Percentiles rank a stretch among this genome's conserved stretches.
These are phyloP conservation scores for Parascotia fuliginaria DNA, from an alignment of 2,888 invertebrate genomes.

Conservation along the genomic window DNA sequence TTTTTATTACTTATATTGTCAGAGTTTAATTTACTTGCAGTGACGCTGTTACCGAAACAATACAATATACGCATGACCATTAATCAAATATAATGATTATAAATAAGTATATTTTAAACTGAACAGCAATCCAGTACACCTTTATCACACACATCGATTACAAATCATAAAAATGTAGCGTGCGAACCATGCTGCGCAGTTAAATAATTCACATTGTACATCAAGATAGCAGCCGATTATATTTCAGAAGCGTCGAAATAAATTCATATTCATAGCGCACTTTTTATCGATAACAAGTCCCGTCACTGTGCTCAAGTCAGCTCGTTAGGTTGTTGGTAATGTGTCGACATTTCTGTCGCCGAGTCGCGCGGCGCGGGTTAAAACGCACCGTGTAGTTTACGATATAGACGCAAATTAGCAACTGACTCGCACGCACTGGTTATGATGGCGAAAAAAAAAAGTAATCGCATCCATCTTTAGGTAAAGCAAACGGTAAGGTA, in stretches of 20 bases:
- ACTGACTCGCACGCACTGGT: conserved; percentile 30
- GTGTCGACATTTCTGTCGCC: conserved; percentile 67
- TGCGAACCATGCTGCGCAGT: conserved; percentile 46
- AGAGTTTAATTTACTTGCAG: too few species aligned
- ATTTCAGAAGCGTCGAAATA: conserved; percentile 45
- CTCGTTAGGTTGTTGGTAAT: conserved; percentile 65
- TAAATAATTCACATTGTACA: conserved; percentile 47
- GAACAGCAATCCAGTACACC: neutral
- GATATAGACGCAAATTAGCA: conserved; percentile 56
- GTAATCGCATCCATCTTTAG: conserved; percentile 35
- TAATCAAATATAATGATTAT: too few species aligned
- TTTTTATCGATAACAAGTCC: conserved; percentile 47
- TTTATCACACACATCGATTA: conserved; percentile 9
- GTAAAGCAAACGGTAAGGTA: conserved; percentile 25
- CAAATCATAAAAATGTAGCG: conserved; percentile 45
- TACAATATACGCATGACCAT: too few species aligned
- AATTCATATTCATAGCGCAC: conserved; percentile 53
- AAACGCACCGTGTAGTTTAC: conserved; percentile 49
- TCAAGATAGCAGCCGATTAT: conserved; percentile 45
- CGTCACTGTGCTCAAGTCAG: conserved; percentile 53
- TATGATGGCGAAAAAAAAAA: conserved; percentile 21
- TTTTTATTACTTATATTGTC: too few species aligned
- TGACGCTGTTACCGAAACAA: too few species aligned
- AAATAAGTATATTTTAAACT: neutral
- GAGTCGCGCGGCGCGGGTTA: conserved; percentile 44